These are phyloP conservation scores for Delphinus delphis DNA, from an alignment of 2,113 vertebrate genomes.

Conservation along the genomic window DNA sequence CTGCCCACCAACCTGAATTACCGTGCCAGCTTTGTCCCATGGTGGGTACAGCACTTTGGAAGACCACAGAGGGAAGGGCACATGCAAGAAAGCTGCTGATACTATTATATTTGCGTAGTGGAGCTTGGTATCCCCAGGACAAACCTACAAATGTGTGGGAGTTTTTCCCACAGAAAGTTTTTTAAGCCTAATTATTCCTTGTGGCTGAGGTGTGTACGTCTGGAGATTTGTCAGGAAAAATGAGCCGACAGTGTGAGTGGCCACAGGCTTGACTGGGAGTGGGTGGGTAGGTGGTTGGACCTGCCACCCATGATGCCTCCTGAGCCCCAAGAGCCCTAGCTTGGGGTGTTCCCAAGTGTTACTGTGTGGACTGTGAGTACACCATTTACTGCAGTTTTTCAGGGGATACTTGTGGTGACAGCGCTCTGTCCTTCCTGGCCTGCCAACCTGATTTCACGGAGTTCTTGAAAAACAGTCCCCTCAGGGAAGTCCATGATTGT, in stretches of 20 bases:
- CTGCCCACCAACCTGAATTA: not conserved
- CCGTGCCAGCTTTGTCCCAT: not conserved
- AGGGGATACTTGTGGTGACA: slow-evolving; percentile 46
- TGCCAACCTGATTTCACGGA: slow-evolving; percentile 82
- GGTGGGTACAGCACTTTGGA: not conserved
- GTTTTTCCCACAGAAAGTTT: not conserved
- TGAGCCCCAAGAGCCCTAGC: not conserved
- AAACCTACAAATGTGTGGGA: not conserved
- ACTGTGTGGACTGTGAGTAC: slow-evolving; percentile 39
- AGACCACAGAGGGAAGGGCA: not conserved
- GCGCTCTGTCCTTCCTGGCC: slow-evolving; percentile 74
- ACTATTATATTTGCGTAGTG: not conserved
- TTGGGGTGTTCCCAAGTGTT: slow-evolving; percentile 38
- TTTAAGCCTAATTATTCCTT: not conserved
- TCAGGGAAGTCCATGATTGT: slow-evolving; percentile 73
- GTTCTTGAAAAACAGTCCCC: slow-evolving; percentile 76
- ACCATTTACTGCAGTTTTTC: slow-evolving; percentile 71
- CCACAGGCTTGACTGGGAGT: not conserved
- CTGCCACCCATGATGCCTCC: not conserved
- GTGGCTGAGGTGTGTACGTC: not conserved
- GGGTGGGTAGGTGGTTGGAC: not conserved
- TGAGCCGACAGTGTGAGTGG: not conserved
- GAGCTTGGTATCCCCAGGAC: not conserved
- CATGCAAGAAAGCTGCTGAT: not conserved
- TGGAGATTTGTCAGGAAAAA: not conserved